Evolutionary conservation across 2,888 invertebrate genomes (phyloP).

Genomic region (Argyra leucocephala): DNA sequence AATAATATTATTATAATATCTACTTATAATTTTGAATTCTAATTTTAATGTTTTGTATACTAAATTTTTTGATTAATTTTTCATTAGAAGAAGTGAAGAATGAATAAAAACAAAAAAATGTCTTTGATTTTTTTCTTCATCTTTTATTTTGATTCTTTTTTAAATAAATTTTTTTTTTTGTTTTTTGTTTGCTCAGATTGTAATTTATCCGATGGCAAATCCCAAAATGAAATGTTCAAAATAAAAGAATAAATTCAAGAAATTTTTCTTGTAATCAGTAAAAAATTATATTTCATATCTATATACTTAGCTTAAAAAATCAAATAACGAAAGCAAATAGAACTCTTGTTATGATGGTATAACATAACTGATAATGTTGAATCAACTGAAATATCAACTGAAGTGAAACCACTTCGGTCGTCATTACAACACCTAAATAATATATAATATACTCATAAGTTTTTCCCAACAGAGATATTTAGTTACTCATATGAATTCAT

Average conservation of each 20-base stretch:
- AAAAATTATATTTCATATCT: neutral
- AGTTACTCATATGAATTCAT: too few relatives aligned
- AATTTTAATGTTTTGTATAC: neutral
- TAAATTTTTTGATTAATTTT: too few relatives aligned
- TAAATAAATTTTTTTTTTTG: slow-evolving; percentile 1
- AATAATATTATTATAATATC: neutral
- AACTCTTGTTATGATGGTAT: neutral
- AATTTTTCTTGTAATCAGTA: too few relatives aligned
- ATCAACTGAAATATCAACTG: neutral
- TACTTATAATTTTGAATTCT: neutral
- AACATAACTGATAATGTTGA: neutral
- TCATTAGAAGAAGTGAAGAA: too few relatives aligned
- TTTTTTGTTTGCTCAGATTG: neutral
- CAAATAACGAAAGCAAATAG: neutral
- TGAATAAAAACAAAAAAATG: neutral
- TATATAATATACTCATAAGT: neutral
- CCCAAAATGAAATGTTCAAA: neutral
- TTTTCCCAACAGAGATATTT: neutral
- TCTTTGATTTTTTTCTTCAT: neutral
- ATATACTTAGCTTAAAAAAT: neutral
- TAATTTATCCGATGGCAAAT: slow-evolving; percentile 3
- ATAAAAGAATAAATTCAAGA: neutral
- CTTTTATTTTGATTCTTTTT: neutral
- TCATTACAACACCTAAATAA: neutral
- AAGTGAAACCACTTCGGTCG: neutral